Evolutionary conservation across 2,888 invertebrate species (phyloP), one percentile per base, ranked within the genome.

Genomic region (Agrotis exclamationis): DNA sequence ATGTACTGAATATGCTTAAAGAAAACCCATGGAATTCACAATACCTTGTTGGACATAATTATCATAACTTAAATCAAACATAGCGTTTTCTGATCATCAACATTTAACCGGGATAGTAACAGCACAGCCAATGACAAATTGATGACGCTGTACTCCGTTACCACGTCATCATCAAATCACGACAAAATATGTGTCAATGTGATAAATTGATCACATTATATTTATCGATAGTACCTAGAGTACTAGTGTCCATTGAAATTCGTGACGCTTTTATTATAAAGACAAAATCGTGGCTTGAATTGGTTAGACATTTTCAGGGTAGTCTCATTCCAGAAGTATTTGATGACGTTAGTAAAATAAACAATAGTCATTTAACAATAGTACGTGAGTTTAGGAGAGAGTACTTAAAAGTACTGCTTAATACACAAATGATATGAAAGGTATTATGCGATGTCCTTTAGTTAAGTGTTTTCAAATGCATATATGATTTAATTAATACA

Each of bases 111-210:
- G 33, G 47, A 39, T 53, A 20, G 56, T 56, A 60, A 70, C 45
- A 47, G 24, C 14, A 24, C 14, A n/a, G 6, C 13, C 22, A 59
- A 45, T 20, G 11, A 22, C 48, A 28, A 11, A 60, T n/a, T 62
- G 4, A 69, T 50, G 58, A 47, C 28, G 28, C 3, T 9, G 50
- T 20, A 20, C 28, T 39, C 59, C 47, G 50, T 39, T 63, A 60
- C 4, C 6, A 5, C 39, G 48, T 39, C 45, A 44, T 44, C 50
- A 59, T 44, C 22, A 20, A 1, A 72, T 50, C 39, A 22, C 33
- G 56, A 76, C 57, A 24, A 33, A 18, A 59, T 63, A 76, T 65
- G 51, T 74, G 80, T 79, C 80, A 76, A 64, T 79, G 18, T 64
- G 59, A 54, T 74, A 64, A 64, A 74, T 53, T 63, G 80, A 60